Evolutionary conservation across 2,797 vertebrate genomes (phyloP).

Genomic region (Centropyge bicolor): DNA sequence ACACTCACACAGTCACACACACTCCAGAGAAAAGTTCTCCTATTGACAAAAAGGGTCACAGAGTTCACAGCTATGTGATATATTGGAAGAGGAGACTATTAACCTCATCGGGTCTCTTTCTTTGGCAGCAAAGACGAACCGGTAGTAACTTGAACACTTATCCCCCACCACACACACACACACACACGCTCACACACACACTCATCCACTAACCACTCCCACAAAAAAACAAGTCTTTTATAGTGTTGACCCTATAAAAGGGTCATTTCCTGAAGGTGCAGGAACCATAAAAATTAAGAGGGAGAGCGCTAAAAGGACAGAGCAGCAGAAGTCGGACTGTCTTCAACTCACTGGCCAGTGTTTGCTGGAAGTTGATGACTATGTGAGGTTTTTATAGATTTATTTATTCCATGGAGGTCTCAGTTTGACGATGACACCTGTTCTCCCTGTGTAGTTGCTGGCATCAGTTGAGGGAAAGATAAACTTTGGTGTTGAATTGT

Average conservation of each 20-base stretch:
- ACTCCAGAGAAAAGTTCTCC: conserved; percentile 85
- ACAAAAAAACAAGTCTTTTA: conserved; percentile 92
- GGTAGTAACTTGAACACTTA: conserved; percentile 89
- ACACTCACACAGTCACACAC: conserved; percentile 72
- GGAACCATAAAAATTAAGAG: conserved; percentile 93
- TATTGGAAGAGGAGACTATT: conserved; percentile 92
- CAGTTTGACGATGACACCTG: conserved; percentile 85
- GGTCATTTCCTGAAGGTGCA: conserved; percentile 93
- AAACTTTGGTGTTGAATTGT: conserved; percentile 77
- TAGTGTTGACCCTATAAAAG: conserved; percentile 96
- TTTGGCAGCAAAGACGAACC: conserved; percentile 87
- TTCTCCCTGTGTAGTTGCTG: conserved; percentile 72
- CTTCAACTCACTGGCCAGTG: conserved; percentile 78
- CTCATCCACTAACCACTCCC: conserved; percentile 84
- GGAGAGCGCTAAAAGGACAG: conserved; percentile 88
- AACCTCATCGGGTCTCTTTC: conserved; percentile 91
- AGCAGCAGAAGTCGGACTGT: conserved; percentile 81
- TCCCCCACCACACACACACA: conserved; percentile 77
- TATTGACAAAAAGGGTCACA: conserved; percentile 91
- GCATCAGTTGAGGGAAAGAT: conserved; percentile 71
- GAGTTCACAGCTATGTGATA: conserved; percentile 93
- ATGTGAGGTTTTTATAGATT: conserved; percentile 87
- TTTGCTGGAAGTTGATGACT: conserved; percentile 84
- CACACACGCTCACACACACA: conserved; percentile 67
- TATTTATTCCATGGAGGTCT: conserved; percentile 82